Base-by-base conservation (phyloP, 2,797 vertebrate genomes). In the Acomys russatus region DNA sequence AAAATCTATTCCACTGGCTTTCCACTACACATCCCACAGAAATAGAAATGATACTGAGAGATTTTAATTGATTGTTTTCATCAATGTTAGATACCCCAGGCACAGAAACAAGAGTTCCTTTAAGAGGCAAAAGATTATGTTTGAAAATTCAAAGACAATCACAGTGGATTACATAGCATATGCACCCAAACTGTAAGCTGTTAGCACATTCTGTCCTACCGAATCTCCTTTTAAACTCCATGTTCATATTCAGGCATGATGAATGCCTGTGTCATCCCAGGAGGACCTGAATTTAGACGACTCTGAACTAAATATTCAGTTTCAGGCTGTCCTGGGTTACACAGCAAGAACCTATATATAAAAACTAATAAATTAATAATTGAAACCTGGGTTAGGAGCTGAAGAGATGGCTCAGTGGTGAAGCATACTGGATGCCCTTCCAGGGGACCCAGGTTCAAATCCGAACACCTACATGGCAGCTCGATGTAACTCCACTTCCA, bases 131-230 rank as follows among this genome's bases (percentile, higher is more conserved):
- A 97, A 90, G 74, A 89, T 92, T 64, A 84, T 33, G 35, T 83
- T 64, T 95, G 79, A 94, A 96, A 87, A 73, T 56, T 83, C 4
- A 71, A 92, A 91, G 71, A 85, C 84, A 49, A 92, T 33, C 88
- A 93, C 61, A 84, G 85, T 63, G 76, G 30, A 92, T 79, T 78
- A 71, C 18, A 91, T 92, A 76, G 61, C 63, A 88, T 90, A 83
- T 92, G 10, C 44, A 95, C 80, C 30, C 23, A 85, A 80, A 93
- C 38, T 5, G 83, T 44, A 96, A 91, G 51, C 56, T 92, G 35
- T 54, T 76, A 20, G 56, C 8, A 82, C 80, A 79, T 38, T 66
- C 56, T 84, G 82, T 11, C 35, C 83, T n/a, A 23, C 2, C 35
- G 20, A n/a, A 35, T 44, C 56, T 20, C 5, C 70, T 88, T 28